These are phyloP conservation scores for Xylota sylvarum DNA, from an alignment of 2,888 invertebrate species.

Conservation along the genomic window DNA sequence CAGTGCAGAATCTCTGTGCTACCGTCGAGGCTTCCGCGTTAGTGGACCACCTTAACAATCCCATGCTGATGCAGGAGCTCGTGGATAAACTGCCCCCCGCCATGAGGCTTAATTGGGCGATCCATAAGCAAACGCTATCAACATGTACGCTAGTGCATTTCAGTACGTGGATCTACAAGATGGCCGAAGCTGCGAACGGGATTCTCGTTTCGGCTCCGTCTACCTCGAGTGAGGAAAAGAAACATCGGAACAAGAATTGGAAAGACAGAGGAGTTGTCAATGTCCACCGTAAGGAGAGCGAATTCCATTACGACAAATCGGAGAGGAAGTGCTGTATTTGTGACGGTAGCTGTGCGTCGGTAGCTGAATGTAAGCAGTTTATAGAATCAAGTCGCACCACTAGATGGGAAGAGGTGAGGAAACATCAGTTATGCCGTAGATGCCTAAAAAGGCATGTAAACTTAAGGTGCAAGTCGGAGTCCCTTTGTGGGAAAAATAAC, in stretches of 20 bases:
- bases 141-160: slow-evolving; percentile 23
- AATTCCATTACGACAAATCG: background rate
- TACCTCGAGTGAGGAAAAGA: slow-evolving; percentile 19
- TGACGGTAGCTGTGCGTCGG: slow-evolving; percentile 7
- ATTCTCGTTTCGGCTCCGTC: background rate
- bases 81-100: too few relatives aligned
- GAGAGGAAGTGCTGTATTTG: slow-evolving; percentile 27
- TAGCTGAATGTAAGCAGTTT: slow-evolving; percentile 23
- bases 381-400: background rate
- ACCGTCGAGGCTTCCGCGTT: too few relatives aligned
- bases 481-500: slow-evolving; percentile 28
- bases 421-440: too few relatives aligned
- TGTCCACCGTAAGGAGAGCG: background rate
- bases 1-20: too few relatives aligned
- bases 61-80: too few relatives aligned
- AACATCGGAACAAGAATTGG: slow-evolving; percentile 5
- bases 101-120: too few relatives aligned
- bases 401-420: slow-evolving; percentile 28
- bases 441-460: too few relatives aligned
- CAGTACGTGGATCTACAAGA: slow-evolving; percentile 66
- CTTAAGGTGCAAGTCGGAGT: slow-evolving; percentile 12
- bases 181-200: slow-evolving; percentile 65
- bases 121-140: background rate
- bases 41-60: too few relatives aligned
- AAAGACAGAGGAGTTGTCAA: too few relatives aligned